A percentile compares a stretch with the other conserved stretches of the same genome.
phyloP scores from a whole-genome alignment of 2,113 vertebrate species.

The Felis chaus region DNA sequence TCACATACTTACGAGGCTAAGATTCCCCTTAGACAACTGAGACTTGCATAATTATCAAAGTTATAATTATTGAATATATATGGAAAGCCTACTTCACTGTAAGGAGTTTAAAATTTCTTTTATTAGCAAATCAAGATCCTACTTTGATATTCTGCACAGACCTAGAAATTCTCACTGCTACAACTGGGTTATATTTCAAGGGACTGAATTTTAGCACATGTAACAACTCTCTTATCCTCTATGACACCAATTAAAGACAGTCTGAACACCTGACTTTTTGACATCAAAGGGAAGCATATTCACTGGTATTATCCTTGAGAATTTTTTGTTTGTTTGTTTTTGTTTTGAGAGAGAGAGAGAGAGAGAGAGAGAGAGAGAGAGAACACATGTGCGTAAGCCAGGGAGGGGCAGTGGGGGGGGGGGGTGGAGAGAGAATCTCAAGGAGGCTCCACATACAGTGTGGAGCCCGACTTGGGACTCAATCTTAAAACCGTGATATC shows the following conservation, averaged over 20 bases:
- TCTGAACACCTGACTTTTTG: not conserved
- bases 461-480: too few species aligned
- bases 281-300: slow-evolving; percentile 28
- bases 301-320: not conserved
- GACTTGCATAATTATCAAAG: not conserved
- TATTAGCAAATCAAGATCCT: slow-evolving; percentile 8
- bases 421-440: too few species aligned
- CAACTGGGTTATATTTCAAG: not conserved
- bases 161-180: not conserved
- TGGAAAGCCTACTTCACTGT: not conserved
- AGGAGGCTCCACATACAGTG: too few species aligned
- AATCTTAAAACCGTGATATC: too few species aligned
- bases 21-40: not conserved
- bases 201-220: not conserved
- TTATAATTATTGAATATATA: not conserved
- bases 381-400: too few species aligned
- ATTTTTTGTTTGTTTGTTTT: not conserved
- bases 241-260: slow-evolving; percentile 12
- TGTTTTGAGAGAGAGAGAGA: too few species aligned
- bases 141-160: not conserved
- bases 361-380: too few species aligned
- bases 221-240: slow-evolving; percentile 5
- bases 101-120: not conserved
- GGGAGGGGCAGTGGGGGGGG: too few species aligned
- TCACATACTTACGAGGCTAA: not conserved